Conservation (phyloP, 2,797 vertebrate species). For the Vultur gryphus region DNA sequence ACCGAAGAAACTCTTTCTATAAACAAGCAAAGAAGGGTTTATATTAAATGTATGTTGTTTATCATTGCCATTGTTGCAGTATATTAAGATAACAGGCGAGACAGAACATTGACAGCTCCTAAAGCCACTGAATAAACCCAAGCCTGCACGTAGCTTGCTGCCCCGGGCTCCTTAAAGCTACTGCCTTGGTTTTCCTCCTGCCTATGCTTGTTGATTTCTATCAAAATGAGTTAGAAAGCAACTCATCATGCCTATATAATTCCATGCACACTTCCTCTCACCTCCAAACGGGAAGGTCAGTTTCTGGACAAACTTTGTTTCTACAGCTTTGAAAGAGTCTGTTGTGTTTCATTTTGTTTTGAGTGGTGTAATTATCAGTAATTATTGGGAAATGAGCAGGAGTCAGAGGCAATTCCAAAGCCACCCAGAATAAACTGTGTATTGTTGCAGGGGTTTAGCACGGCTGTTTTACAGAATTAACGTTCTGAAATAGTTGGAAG, state of each 20-base stretch:
- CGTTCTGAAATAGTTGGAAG: slow-evolving; percentile 70
- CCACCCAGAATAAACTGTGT: slow-evolving; percentile 73
- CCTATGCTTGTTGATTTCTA: slow-evolving; percentile 60
- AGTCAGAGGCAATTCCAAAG: slow-evolving; percentile 72
- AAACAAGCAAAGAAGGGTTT: slow-evolving; percentile 60
- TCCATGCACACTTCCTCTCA: slow-evolving; percentile 71
- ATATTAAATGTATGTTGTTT: slow-evolving; percentile 52
- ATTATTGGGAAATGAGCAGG: slow-evolving; percentile 77
- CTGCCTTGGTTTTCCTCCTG: slow-evolving; percentile 34
- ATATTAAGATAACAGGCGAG: slow-evolving; percentile 55
- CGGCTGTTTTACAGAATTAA: slow-evolving; percentile 55
- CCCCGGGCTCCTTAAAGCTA: slow-evolving; percentile 6
- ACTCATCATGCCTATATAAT: slow-evolving; percentile 57
- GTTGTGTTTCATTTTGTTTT: slow-evolving; percentile 72
- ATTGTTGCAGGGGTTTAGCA: slow-evolving; percentile 59
- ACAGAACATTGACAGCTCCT: slow-evolving; percentile 28
- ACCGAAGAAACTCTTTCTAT: slow-evolving; percentile 54
- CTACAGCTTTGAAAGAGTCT: slow-evolving; percentile 65
- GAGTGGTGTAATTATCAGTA: slow-evolving; percentile 75
- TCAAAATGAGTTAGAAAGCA: slow-evolving; percentile 67
- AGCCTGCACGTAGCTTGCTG: slow-evolving; percentile 8
- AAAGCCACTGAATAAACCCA: slow-evolving; percentile 28
- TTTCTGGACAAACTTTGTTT: slow-evolving; percentile 71
- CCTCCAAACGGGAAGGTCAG: slow-evolving; percentile 71
- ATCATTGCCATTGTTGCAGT: slow-evolving; percentile 54